Evolutionary conservation across 2,888 invertebrate genomes (phyloP).

Genomic region (Callimorpha dominula): DNA sequence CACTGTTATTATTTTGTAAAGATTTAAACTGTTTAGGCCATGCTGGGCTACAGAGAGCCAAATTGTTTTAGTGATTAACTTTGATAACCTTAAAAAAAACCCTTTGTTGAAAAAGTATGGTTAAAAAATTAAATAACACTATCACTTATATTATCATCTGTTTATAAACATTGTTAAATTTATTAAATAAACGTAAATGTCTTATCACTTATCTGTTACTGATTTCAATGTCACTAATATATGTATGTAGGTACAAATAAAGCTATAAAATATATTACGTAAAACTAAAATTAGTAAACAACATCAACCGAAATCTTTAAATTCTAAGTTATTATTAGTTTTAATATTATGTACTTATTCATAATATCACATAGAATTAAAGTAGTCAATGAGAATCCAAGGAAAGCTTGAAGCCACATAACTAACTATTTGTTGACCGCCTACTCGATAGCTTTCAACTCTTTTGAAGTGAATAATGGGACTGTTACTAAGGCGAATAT

Average conservation of each 20-base stretch:
- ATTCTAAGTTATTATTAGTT: no score
- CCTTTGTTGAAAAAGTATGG: background rate
- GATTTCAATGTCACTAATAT: background rate
- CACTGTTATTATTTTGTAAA: background rate
- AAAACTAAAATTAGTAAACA: background rate
- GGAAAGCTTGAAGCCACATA: background rate
- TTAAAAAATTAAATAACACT: background rate
- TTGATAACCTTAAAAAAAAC: conserved; percentile 1
- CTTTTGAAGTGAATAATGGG: background rate
- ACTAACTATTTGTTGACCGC: background rate
- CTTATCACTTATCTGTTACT: background rate
- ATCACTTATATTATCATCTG: background rate
- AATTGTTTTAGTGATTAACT: conserved; percentile 6
- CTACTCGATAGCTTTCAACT: conserved; percentile 1
- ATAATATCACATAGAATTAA: no score
- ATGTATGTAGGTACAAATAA: background rate
- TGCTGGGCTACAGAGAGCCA: background rate
- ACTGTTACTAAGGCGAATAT: conserved; percentile 5
- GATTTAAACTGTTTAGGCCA: background rate
- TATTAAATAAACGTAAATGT: background rate
- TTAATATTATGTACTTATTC: no score
- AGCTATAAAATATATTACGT: no score
- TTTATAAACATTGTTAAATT: background rate
- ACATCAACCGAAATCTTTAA: background rate
- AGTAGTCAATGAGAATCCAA: no score